phyloP scores from a whole-genome alignment of 2,113 vertebrate species.

The Bettongia penicillata region DNA sequence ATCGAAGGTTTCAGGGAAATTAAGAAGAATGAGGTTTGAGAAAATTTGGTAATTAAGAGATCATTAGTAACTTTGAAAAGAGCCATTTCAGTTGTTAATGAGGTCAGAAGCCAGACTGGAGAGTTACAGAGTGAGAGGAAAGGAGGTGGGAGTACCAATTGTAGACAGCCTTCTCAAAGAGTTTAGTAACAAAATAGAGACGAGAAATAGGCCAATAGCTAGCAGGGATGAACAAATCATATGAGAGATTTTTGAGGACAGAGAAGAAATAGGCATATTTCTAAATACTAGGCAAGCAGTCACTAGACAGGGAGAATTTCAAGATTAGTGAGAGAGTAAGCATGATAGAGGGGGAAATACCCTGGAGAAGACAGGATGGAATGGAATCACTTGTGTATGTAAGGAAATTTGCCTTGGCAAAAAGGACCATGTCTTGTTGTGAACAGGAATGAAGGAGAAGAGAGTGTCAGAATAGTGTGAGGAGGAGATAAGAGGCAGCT shows the following conservation, averaged over 20 bases:
- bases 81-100: background rate
- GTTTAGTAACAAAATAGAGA: background rate
- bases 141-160: background rate
- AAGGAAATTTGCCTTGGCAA: background rate
- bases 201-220: background rate
- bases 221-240: background rate
- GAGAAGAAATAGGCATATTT: background rate
- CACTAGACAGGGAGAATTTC: background rate
- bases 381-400: background rate
- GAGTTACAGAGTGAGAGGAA: background rate
- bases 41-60: background rate
- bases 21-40: background rate
- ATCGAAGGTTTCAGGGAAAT: background rate
- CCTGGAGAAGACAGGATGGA: background rate
- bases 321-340: background rate
- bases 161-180: background rate
- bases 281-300: too few species aligned
- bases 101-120: background rate
- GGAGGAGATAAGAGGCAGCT: background rate
- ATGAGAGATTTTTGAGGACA: background rate
- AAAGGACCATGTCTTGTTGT: background rate
- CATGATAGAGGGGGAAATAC: background rate
- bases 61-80: background rate
- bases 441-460: background rate
- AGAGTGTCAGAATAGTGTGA: too few species aligned